Conservation (phyloP, 2,113 vertebrate species). For the Rallus limicola region DNA sequence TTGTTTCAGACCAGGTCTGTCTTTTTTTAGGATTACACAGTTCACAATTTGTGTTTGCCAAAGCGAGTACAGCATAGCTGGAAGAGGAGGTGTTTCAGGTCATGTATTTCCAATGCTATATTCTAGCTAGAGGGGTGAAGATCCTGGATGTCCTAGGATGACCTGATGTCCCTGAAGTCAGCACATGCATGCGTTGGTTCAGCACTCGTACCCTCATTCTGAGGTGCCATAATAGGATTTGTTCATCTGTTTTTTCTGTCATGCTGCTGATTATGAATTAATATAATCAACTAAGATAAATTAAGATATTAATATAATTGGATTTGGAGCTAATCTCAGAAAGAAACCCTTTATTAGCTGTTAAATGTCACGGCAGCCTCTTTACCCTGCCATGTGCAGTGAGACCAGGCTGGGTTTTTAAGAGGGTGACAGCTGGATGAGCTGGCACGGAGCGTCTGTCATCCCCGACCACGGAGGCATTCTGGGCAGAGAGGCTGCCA, state of each 20-base stretch:
- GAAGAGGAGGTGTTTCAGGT: not conserved
- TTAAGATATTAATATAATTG: not conserved
- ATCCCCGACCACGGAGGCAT: fast-evolving
- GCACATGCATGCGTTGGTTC: not conserved
- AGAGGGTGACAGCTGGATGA: not conserved
- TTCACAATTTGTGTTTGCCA: not conserved
- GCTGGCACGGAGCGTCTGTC: fast-evolving
- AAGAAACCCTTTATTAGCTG: not conserved
- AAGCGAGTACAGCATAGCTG: not conserved
- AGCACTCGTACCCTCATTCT: not conserved
- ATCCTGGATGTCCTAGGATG: not conserved
- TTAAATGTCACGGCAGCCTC: not conserved
- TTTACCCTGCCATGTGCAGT: fast-evolving
- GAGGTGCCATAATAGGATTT: not conserved
- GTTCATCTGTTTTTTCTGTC: not conserved
- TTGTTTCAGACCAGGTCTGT: not conserved
- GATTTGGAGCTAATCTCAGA: not conserved
- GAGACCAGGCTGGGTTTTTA: not conserved
- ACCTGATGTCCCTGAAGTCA: not conserved
- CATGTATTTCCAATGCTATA: not conserved
- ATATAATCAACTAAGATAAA: conserved; percentile 3
- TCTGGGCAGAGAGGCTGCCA: not conserved
- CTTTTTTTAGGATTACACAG: not conserved
- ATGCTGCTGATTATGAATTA: not conserved
- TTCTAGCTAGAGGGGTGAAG: not conserved